Conservation (phyloP, 2,797 vertebrate genomes). For the Molossus alvarezi region DNA sequence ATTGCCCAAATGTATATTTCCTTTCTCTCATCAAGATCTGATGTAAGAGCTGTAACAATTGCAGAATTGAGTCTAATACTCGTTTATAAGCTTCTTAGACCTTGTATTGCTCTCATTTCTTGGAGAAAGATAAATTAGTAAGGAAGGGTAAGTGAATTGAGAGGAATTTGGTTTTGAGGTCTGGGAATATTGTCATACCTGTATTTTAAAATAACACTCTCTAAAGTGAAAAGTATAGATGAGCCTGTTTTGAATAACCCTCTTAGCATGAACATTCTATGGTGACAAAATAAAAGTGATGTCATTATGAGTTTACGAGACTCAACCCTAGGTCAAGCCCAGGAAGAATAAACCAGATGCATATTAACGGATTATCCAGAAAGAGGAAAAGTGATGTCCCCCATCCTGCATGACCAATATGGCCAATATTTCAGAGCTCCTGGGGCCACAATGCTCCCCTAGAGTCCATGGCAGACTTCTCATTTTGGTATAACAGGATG, state of each 20-base stretch:
- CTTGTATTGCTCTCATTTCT: background rate
- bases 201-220: background rate
- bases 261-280: background rate
- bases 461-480: background rate
- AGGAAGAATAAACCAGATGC: background rate
- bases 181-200: background rate
- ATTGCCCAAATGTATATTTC: background rate
- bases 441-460: background rate
- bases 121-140: background rate
- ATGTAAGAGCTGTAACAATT: background rate
- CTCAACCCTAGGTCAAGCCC: background rate
- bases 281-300: background rate
- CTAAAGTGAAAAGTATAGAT: background rate
- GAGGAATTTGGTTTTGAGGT: background rate
- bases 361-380: background rate
- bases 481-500: background rate
- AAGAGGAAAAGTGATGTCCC: background rate
- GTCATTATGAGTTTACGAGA: background rate
- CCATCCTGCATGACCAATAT: background rate
- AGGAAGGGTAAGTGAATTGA: background rate
- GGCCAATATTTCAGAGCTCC: background rate
- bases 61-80: background rate
- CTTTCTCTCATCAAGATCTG: background rate
- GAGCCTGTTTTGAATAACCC: background rate
- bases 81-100: background rate